These are phyloP conservation scores for Leuciscus waleckii DNA, from an alignment of 2,797 vertebrate genomes.

Conservation along the genomic window DNA sequence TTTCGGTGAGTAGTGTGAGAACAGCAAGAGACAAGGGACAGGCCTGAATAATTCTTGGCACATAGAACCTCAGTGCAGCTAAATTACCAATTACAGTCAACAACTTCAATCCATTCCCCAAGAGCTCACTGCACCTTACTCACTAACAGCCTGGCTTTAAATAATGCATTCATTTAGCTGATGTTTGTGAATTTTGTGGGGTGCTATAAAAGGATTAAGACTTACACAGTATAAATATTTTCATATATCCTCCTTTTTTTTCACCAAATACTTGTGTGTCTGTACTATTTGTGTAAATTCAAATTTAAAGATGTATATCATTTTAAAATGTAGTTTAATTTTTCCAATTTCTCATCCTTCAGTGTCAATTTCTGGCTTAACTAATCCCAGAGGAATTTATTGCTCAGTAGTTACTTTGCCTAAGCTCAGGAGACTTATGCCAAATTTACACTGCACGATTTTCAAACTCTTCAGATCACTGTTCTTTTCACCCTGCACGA, in stretches of 20 bases:
- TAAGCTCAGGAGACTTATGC: too few species aligned
- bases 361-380: not conserved
- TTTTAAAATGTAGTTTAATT: too few species aligned
- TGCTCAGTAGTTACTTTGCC: too few species aligned
- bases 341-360: not conserved
- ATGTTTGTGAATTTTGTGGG: not conserved
- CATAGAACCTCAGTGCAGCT: conserved; percentile 69
- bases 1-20: not conserved
- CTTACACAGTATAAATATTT: not conserved
- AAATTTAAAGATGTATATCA: not conserved
- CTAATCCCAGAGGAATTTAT: not conserved
- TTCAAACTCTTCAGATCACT: too few species aligned
- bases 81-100: conserved; percentile 73
- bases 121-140: conserved; percentile 51
- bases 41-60: conserved; percentile 45
- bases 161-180: conserved; percentile 31
- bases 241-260: not conserved
- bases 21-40: conserved; percentile 6
- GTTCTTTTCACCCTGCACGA: too few species aligned
- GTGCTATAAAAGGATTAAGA: not conserved
- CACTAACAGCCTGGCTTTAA: conserved; percentile 23
- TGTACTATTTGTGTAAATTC: not conserved
- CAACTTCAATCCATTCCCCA: conserved; percentile 34
- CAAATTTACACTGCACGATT: too few species aligned
- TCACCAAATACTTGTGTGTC: not conserved